These are phyloP conservation scores for Leptogaster cylindrica DNA, from an alignment of 2,888 invertebrate species.

Conservation along the genomic window DNA sequence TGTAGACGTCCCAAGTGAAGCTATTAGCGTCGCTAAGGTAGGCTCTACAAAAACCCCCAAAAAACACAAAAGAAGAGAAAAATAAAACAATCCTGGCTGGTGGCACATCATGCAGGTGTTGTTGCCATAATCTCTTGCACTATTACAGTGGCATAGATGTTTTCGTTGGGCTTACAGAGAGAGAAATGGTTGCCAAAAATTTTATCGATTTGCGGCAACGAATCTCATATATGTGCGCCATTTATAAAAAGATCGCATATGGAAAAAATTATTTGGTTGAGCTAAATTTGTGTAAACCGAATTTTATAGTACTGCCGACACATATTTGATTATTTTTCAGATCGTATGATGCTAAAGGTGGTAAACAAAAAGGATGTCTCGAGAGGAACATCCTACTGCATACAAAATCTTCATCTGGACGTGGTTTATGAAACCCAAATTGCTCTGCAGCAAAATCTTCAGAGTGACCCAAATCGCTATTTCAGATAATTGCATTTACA, in stretches of 20 bases:
- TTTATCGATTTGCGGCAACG: conserved; percentile 39
- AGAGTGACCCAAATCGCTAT: too few species aligned
- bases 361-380: conserved; percentile 3
- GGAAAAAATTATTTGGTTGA: conserved; percentile 1
- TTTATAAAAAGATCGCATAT: conserved; percentile 27
- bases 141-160: conserved; percentile 32
- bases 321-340: conserved; percentile 1
- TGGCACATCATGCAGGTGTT: conserved; percentile 20
- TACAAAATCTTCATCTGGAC: conserved; percentile 11
- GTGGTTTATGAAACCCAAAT: not conserved
- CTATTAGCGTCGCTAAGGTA: conserved; percentile 1
- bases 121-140: conserved; percentile 25
- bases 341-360: conserved; percentile 2
- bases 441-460: not conserved
- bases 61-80: too few species aligned
- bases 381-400: conserved; percentile 16
- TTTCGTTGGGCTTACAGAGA: conserved; percentile 31
- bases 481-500: too few species aligned
- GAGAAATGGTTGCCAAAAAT: conserved; percentile 37
- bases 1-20: too few species aligned
- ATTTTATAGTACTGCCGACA: not conserved
- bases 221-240: conserved; percentile 6
- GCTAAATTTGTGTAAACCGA: conserved; percentile 13
- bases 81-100: too few species aligned
- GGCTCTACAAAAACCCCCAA: not conserved